A percentile compares a stretch with the other conserved stretches of the same genome.
phyloP scores from a whole-genome alignment of 2,113 vertebrate species.

The Corythoichthys intestinalis region DNA sequence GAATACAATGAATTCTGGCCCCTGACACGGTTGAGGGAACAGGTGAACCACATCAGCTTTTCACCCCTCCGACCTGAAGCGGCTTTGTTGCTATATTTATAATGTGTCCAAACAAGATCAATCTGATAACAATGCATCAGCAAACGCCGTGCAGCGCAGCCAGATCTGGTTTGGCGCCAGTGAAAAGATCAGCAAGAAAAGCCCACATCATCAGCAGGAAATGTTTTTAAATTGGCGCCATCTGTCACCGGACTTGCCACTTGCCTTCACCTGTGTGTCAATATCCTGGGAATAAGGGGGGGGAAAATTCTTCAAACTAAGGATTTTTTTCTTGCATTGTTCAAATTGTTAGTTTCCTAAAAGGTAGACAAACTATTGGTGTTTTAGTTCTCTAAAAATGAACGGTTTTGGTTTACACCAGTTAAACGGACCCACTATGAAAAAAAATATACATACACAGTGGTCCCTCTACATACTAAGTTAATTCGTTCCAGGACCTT shows the following conservation, averaged over 20 bases:
- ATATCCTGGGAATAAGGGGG: background rate
- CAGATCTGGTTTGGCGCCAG: constrained; percentile 1
- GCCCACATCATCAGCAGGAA: background rate
- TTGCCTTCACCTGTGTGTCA: background rate
- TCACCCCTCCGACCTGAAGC: background rate
- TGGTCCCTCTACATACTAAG: too few species aligned
- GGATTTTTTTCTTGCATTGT: background rate
- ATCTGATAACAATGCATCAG: constrained; percentile 10
- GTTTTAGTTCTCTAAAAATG: background rate
- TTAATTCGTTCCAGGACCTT: too few species aligned
- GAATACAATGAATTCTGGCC: background rate
- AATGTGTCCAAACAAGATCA: background rate
- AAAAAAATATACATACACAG: too few species aligned
- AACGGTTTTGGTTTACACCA: too few species aligned
- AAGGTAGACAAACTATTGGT: background rate
- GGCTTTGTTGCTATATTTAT: background rate
- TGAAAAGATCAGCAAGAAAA: constrained; percentile 8
- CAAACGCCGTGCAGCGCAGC: background rate
- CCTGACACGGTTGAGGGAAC: background rate
- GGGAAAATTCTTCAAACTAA: too few species aligned
- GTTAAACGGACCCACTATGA: too few species aligned
- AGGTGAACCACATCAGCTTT: constrained; percentile 2
- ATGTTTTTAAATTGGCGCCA: constrained; percentile 8
- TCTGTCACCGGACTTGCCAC: constrained; percentile 1
- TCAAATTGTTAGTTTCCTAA: background rate